A percentile compares a stretch with the other conserved stretches of the same genome.
Evolutionary conservation across 2,113 vertebrate species (phyloP).

Genomic region (Proterorhinus semilunaris): DNA sequence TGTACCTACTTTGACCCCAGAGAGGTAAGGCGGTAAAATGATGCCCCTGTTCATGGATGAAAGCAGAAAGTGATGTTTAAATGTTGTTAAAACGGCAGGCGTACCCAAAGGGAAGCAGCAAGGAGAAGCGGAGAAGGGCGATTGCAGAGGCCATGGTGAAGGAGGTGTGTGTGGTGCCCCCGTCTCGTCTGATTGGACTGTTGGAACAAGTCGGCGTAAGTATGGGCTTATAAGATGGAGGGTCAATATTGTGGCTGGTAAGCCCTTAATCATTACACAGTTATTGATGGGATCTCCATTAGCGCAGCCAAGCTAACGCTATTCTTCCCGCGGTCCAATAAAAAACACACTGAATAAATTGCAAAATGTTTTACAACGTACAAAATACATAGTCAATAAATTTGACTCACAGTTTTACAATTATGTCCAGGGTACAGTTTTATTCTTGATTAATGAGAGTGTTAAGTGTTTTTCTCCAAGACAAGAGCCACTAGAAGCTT

Average conservation of each 20-base stretch:
- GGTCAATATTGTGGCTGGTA: not conserved
- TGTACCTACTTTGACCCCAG: constrained; percentile 95
- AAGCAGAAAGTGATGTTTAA: not conserved
- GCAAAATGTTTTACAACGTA: no score
- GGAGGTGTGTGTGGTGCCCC: constrained; percentile 98
- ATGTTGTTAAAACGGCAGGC: constrained; percentile 73
- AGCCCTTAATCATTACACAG: not conserved
- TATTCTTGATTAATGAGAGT: no score
- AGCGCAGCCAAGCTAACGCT: no score
- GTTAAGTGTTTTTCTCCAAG: no score
- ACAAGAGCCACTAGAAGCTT: no score
- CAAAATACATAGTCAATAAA: no score
- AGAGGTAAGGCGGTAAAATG: constrained; percentile 77
- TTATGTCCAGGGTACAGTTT: no score
- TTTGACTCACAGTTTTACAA: no score
- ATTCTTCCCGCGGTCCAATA: no score
- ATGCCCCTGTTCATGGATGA: not conserved
- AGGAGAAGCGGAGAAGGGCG: constrained; percentile 91
- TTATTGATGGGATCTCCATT: no score
- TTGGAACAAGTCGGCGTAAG: constrained; percentile 86
- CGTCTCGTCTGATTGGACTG: constrained; percentile 95
- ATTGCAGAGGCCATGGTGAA: constrained; percentile 93
- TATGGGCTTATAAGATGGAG: constrained; percentile 4
- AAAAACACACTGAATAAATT: no score
- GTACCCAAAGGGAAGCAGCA: constrained; percentile 94